Evolutionary conservation across 2,113 vertebrate species (phyloP), one percentile per base, ranked within the genome.

Genomic region (Centrocercus urophasianus): DNA sequence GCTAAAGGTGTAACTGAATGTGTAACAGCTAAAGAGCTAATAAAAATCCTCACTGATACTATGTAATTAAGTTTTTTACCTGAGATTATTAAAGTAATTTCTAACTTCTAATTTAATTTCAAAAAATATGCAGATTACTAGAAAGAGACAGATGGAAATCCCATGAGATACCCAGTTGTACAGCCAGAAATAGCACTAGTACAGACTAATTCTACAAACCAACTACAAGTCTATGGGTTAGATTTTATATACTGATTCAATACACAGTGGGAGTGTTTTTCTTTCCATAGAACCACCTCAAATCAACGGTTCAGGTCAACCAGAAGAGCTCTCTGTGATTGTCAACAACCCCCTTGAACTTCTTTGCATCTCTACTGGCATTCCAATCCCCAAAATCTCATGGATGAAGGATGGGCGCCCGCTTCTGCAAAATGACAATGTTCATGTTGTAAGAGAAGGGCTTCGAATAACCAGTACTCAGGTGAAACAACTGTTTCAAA

Each of bases 391-490:
- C 61, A 98, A 98, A 91, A 96, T 99, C 74, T 99, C 98, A 11
- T 99, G 99, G 99, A 97, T 99, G 98, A 99, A 98, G 96, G 99
- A 99, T 80, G 99, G 99, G 18, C 98, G 98, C 17, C 98, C 98
- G 0, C 97, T 99, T 59, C 97, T 97, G 40, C 98, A 98, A 82
- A 98, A 93, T 4, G 97, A 98, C 25, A 97, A 98, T 40, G 24
- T 98, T 45, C 98, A 97, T 12, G 74, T 98, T 48, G 96, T 99
- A 8, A 95, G 96, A 88, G 98, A 98, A 67, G 75, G 98, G 56
- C 98, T 99, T 79, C 98, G 42, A 64, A 97, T 99, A 89, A 91
- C 98, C 78, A 99, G 97, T 36, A 98, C 98, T 87, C 99, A 99
- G 98, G 99, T 99, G 67, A 67, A 70, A 61, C 36, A 34, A 56